A percentile compares a stretch with the other conserved stretches of the same genome.
These are phyloP conservation scores for Menidia menidia DNA, from an alignment of 2,797 vertebrate genomes.

Conservation along the genomic window DNA sequence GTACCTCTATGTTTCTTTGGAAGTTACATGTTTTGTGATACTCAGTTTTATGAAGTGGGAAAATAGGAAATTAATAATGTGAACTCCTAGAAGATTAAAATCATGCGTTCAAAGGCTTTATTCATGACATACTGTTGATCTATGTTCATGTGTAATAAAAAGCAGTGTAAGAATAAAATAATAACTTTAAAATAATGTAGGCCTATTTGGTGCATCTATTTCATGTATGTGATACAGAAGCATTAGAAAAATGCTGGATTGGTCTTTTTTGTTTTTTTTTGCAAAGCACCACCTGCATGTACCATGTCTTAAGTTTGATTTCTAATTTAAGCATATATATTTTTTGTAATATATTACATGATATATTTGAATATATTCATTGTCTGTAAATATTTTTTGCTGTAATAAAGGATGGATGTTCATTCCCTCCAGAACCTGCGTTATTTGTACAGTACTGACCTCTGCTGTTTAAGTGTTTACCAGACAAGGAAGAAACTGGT, in stretches of 20 bases:
- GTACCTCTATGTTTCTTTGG: conserved; percentile 2
- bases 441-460: conserved; percentile 35
- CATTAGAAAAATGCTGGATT: no score
- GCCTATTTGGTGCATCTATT: no score
- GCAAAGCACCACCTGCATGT: conserved; percentile 1
- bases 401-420: conserved; percentile 68
- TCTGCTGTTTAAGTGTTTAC: conserved; percentile 13
- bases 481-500: conserved; percentile 16
- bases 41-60: not conserved
- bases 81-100: conserved; percentile 25
- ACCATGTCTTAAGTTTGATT: conserved; percentile 11
- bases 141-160: conserved; percentile 36
- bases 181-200: no score
- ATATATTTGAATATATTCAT: conserved; percentile 29
- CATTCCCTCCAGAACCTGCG: not conserved
- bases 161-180: not conserved
- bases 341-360: conserved; percentile 49
- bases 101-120: conserved; percentile 42
- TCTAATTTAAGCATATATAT: conserved; percentile 31
- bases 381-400: conserved; percentile 57
- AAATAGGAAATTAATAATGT: not conserved
- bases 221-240: no score
- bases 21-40: conserved; percentile 3
- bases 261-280: not conserved
- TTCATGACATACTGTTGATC: conserved; percentile 26